These are phyloP conservation scores for Neodiprion pinetum DNA, from an alignment of 1,140 invertebrate species.

Conservation along the genomic window DNA sequence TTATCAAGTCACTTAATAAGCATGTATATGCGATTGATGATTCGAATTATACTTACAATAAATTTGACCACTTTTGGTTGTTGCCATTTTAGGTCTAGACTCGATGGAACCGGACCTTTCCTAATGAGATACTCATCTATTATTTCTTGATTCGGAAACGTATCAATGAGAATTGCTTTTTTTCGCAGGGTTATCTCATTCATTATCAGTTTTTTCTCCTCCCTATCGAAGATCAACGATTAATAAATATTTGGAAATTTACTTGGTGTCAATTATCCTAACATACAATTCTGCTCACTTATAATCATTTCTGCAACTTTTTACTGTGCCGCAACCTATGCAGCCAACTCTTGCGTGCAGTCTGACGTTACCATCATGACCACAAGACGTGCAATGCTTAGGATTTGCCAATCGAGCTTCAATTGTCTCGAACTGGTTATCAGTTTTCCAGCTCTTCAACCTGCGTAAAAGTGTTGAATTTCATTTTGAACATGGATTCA, in stretches of 20 bases:
- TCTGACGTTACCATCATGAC: constrained; percentile 69
- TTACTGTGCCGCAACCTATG: constrained; percentile 64
- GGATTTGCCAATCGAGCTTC: constrained; percentile 64
- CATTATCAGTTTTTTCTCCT: constrained; percentile 67
- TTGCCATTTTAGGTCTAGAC: constrained; percentile 67
- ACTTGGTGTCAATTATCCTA: constrained; percentile 15
- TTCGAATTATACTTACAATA: constrained; percentile 60
- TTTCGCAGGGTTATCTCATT: constrained; percentile 74
- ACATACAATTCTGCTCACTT: constrained; percentile 58
- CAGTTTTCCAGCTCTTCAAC: constrained; percentile 68
- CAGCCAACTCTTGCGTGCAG: constrained; percentile 71
- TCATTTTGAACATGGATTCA: not conserved
- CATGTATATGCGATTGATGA: not conserved
- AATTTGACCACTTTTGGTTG: constrained; percentile 74
- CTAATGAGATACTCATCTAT: constrained; percentile 77
- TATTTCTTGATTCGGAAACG: constrained; percentile 76
- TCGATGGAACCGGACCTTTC: constrained; percentile 57
- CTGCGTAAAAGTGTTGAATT: constrained; percentile 42
- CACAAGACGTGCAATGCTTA: constrained; percentile 70
- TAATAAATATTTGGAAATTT: constrained; percentile 20
- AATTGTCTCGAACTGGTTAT: constrained; percentile 61
- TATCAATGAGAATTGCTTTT: constrained; percentile 69
- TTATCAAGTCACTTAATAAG: not conserved
- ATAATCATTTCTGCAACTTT: constrained; percentile 68
- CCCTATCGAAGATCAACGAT: constrained; percentile 57